Conservation (phyloP, 2,888 invertebrate species). For the Uloborus plumipes region DNA sequence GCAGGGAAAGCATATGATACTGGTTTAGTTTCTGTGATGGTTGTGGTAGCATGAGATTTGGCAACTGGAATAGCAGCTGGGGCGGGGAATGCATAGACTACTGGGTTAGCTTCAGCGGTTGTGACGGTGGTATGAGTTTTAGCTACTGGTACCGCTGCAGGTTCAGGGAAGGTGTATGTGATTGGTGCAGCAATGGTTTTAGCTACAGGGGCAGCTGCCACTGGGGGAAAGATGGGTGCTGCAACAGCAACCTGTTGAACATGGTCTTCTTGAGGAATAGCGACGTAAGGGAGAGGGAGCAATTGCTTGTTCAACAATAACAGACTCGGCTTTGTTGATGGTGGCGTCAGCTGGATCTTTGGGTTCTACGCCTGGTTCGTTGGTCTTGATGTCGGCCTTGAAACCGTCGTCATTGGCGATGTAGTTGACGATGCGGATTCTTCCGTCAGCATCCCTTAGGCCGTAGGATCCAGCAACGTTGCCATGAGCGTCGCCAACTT, state of each 20-base stretch:
- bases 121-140: slow-evolving; percentile 31
- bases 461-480: slow-evolving; percentile 67
- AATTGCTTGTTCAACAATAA: slow-evolving; percentile 55
- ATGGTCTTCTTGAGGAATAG: slow-evolving; percentile 38
- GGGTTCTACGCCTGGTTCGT: slow-evolving; percentile 67
- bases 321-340: slow-evolving; percentile 66
- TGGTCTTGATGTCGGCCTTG: slow-evolving; percentile 67
- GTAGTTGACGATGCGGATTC: slow-evolving; percentile 67
- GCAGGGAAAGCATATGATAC: slow-evolving; percentile 34
- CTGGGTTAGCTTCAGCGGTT: slow-evolving; percentile 14
- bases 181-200: slow-evolving; percentile 19
- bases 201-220: slow-evolving; percentile 2
- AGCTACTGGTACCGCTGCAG: slow-evolving; percentile 46
- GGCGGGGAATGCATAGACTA: slow-evolving; percentile 23
- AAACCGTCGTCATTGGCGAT: slow-evolving; percentile 67
- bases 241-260: slow-evolving; percentile 10
- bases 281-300: slow-evolving; percentile 48
- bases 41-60: slow-evolving; percentile 22
- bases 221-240: slow-evolving; percentile 40
- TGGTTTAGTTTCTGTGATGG: slow-evolving; percentile 20
- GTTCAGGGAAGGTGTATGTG: slow-evolving; percentile 41
- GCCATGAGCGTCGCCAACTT: slow-evolving; percentile 66
- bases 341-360: slow-evolving; percentile 66
- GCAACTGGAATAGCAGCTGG: slow-evolving; percentile 43
- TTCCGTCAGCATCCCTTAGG: slow-evolving; percentile 67